Conservation (phyloP, 2,113 vertebrate species). For the Eptesicus fuscus region DNA sequence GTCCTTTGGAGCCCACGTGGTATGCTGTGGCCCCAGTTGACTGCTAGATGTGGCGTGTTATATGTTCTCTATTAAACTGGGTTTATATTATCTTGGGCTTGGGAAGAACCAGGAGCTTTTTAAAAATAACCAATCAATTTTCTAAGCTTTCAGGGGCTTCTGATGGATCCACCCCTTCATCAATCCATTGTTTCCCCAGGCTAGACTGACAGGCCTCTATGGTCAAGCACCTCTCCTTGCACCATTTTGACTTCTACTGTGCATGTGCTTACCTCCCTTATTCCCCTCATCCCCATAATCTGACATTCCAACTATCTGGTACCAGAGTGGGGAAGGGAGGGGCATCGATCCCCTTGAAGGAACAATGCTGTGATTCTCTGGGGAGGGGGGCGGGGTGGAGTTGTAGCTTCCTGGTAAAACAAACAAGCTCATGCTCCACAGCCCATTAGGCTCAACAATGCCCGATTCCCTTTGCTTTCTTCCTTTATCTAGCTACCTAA, state of each 20-base stretch:
- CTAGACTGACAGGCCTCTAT: not conserved
- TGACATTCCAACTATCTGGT: not conserved
- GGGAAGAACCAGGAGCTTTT: not conserved
- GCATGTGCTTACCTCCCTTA: not conserved
- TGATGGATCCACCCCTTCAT: not conserved
- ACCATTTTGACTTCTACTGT: not conserved
- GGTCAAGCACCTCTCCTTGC: not conserved
- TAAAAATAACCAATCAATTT: not conserved
- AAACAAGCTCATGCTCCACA: not conserved
- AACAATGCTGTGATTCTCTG: not conserved
- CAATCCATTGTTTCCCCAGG: not conserved
- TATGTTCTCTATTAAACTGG: not conserved
- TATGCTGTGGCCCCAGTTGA: not conserved
- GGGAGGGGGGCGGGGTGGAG: not conserved
- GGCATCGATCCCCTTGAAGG: not conserved
- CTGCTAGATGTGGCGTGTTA: not conserved
- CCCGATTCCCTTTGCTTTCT: not conserved
- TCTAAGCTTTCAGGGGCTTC: not conserved
- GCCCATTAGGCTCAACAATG: not conserved
- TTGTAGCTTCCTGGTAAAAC: not conserved
- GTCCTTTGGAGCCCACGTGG: not conserved
- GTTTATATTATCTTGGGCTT: not conserved
- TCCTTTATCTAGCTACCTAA: not conserved
- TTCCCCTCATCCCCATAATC: not conserved
- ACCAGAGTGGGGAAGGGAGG: not conserved